Evolutionary conservation across 2,113 vertebrate species (phyloP), one percentile per base, ranked within the genome.

Genomic region (Phylloscopus whistleri): DNA sequence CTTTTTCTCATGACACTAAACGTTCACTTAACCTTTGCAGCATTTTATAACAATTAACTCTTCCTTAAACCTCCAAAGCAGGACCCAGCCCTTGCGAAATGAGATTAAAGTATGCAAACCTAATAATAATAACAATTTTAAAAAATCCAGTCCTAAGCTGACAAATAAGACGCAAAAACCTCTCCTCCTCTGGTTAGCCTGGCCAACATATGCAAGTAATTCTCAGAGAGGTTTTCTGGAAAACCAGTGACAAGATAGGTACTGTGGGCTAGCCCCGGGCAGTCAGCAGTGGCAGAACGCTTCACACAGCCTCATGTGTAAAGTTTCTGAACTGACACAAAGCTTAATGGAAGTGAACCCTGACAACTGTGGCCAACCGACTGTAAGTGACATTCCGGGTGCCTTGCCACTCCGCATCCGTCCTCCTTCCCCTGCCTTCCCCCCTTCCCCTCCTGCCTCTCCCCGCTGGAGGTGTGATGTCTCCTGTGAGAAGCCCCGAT

Each of bases 311-410:
- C 98, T 97, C 98, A 75, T 97, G 96, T 97, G 97, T 97, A 98
- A 97, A 97, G 95, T 97, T 98, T 97, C 96, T 83, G 85, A 98
- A 96, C 96, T 98, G 98, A 98, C 98, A 98, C 86, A 96, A 98
- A 97, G 97, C 97, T 98, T 98, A 98, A 98, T 98, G 98, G 98
- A 98, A 98, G 97, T 96, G 96, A 98, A 97, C 97, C 98, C 97
- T 98, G 97, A 98, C 63, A 68, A 97, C 96, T 95, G 96, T 35
- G 85, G 96, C 98, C 98, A 98, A 90, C 97, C 77, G 48, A 98
- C 93, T 97, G 97, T 97, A 98, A 97, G 97, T 97, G 98, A 98
- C 98, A 98, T 97, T 90, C 97, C 95, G 95, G 97, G 91, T 97
- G 97, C 95, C 88, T 94, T 97, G 96, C 90, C 97, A 85, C 84